Evolutionary conservation across 2,888 invertebrate species (phyloP).

Genomic region (Mythimna ferrago): DNA sequence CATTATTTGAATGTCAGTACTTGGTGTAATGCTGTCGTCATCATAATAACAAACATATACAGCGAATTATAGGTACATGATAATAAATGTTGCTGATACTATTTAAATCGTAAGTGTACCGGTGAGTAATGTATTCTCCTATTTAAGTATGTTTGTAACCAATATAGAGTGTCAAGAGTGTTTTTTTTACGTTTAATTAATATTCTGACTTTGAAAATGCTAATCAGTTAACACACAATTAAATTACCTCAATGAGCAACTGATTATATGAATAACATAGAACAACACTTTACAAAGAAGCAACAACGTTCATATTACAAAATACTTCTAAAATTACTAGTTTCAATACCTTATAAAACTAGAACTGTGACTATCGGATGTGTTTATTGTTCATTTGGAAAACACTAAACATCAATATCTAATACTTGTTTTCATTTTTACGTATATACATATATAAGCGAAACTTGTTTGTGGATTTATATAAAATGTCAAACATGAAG

Average conservation of each 20-base stretch:
- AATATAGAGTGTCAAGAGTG: not conserved
- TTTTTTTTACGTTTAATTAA: not conserved
- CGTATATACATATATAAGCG: constrained; percentile 61
- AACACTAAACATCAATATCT: constrained; percentile 51
- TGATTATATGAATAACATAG: not conserved
- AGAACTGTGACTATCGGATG: constrained; percentile 9
- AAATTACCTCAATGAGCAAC: not conserved
- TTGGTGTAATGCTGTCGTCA: constrained; percentile 60
- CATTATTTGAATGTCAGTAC: constrained; percentile 68
- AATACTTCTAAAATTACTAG: constrained; percentile 7
- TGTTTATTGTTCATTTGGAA: constrained; percentile 36
- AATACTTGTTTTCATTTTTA: constrained; percentile 61
- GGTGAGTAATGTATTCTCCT: constrained; percentile 17
- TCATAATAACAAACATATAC: constrained; percentile 71
- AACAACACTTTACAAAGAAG: not conserved
- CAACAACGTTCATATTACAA: not conserved
- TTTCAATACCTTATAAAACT: constrained; percentile 23
- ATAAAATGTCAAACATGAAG: constrained; percentile 79
- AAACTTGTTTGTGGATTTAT: constrained; percentile 77
- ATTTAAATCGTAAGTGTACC: constrained; percentile 32
- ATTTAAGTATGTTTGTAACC: not conserved
- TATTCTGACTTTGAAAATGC: not conserved
- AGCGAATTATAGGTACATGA: constrained; percentile 54
- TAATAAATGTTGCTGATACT: constrained; percentile 60
- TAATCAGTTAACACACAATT: constrained; percentile 3